phyloP scores from a whole-genome alignment of 2,113 vertebrate species.

The Numida meleagris region DNA sequence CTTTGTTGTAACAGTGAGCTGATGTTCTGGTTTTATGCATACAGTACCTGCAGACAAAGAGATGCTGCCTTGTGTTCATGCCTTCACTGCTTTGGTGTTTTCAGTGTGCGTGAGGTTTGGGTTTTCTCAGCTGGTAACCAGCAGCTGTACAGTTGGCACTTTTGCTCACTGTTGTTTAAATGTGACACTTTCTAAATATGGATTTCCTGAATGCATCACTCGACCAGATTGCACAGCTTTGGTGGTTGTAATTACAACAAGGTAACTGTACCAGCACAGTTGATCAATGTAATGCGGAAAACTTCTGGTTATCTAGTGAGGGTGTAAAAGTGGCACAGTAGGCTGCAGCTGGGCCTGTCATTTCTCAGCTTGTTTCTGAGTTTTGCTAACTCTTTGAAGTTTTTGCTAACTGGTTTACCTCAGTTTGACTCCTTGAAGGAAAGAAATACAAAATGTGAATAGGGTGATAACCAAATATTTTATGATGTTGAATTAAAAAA shows the following conservation, averaged over 20 bases:
- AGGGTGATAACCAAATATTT: background rate
- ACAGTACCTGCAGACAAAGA: background rate
- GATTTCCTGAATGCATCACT: background rate
- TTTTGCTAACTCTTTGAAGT: background rate
- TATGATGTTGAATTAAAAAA: too few relatives aligned
- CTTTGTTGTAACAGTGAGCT: background rate
- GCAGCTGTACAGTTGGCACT: background rate
- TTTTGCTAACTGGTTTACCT: background rate
- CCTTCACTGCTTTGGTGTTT: background rate
- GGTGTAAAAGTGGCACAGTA: background rate
- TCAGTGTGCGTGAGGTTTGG: background rate
- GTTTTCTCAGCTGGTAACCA: background rate
- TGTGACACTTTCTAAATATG: background rate
- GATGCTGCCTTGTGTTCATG: background rate
- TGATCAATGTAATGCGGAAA: background rate
- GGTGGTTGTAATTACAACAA: background rate
- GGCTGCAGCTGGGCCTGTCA: background rate
- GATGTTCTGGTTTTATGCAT: background rate
- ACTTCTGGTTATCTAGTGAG: background rate
- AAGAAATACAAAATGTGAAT: background rate
- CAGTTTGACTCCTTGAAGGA: background rate
- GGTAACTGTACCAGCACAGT: background rate
- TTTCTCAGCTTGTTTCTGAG: background rate
- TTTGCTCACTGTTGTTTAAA: background rate
- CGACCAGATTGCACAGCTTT: background rate